A percentile compares a stretch with the other conserved stretches of the same genome.
Conservation (phyloP, 2,888 invertebrate species). For the Lasioglossum marginatum region DNA sequence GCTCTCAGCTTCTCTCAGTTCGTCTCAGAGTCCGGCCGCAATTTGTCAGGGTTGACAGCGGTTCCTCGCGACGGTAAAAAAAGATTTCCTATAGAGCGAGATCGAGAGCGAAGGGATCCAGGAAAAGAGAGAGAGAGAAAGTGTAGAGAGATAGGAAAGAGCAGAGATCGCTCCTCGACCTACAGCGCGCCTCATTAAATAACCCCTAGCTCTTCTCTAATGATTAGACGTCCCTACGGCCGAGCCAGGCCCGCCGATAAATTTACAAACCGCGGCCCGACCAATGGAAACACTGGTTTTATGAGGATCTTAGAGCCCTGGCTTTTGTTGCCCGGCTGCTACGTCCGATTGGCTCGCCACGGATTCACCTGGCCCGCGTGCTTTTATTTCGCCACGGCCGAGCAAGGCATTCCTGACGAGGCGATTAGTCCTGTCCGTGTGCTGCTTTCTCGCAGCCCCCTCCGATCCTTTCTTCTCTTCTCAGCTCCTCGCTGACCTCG, state of each 20-base stretch:
- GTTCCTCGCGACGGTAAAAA: slow-evolving; percentile 62
- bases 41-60: slow-evolving; percentile 71
- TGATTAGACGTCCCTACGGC: slow-evolving; percentile 58
- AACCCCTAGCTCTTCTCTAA: slow-evolving; percentile 62
- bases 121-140: neutral
- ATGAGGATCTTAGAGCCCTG: slow-evolving; percentile 13
- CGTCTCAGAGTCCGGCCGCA: slow-evolving; percentile 19
- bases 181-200: slow-evolving; percentile 68
- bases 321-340: slow-evolving; percentile 21
- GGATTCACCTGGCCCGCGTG: neutral
- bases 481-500: neutral
- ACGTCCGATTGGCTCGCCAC: slow-evolving; percentile 26
- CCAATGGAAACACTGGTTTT: slow-evolving; percentile 41
- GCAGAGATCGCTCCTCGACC: slow-evolving; percentile 40
- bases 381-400: slow-evolving; percentile 44
- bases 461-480: neutral
- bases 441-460: slow-evolving; percentile 8
- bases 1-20: neutral
- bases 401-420: slow-evolving; percentile 32
- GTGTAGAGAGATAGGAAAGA: neutral
- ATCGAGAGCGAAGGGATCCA: slow-evolving; percentile 26
- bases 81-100: slow-evolving; percentile 30
- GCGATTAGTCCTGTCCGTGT: slow-evolving; percentile 39
- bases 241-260: slow-evolving; percentile 49
- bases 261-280: slow-evolving; percentile 49